phyloP scores from a whole-genome alignment of 2,888 invertebrate genomes.

The Sepioteuthis lessoniana region DNA sequence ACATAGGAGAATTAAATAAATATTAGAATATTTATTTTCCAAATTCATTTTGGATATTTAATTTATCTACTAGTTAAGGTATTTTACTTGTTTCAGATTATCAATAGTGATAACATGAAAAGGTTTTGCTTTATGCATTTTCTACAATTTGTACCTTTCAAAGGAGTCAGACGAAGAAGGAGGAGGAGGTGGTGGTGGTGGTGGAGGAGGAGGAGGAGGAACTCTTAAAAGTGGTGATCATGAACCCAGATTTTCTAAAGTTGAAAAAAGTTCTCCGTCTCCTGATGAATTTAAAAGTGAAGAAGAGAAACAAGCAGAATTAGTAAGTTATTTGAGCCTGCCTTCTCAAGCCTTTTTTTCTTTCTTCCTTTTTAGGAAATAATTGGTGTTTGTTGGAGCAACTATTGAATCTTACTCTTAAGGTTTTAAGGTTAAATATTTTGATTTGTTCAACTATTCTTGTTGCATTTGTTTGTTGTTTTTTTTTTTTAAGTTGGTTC shows the following conservation, averaged over 20 bases:
- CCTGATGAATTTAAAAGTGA: slow-evolving; percentile 71
- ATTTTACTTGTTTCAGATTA: too few species aligned
- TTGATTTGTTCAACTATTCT: too few species aligned
- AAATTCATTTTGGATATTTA: not conserved
- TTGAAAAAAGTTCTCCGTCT: slow-evolving; percentile 64
- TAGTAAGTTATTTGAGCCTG: slow-evolving; percentile 63
- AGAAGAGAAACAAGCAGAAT: slow-evolving; percentile 73
- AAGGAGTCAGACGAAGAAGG: slow-evolving; percentile 74
- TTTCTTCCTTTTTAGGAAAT: too few species aligned
- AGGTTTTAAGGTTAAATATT: too few species aligned
- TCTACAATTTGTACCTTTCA: slow-evolving; percentile 39
- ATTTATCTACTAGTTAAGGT: not conserved
- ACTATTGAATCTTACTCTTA: too few species aligned
- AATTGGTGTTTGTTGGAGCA: too few species aligned
- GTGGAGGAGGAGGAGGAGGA: slow-evolving; percentile 69
- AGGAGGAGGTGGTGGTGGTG: slow-evolving; percentile 65
- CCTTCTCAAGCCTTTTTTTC: not conserved
- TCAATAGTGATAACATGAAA: too few species aligned
- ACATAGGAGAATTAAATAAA: not conserved
- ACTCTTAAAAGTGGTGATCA: slow-evolving; percentile 53
- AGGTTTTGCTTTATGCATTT: not conserved
- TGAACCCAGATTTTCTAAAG: not conserved
- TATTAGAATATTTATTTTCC: not conserved
- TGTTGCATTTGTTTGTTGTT: too few species aligned
- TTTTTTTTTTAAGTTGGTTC: too few species aligned